Base-by-base conservation (phyloP, 2,797 vertebrate species). In the Sebastes cheni region DNA sequence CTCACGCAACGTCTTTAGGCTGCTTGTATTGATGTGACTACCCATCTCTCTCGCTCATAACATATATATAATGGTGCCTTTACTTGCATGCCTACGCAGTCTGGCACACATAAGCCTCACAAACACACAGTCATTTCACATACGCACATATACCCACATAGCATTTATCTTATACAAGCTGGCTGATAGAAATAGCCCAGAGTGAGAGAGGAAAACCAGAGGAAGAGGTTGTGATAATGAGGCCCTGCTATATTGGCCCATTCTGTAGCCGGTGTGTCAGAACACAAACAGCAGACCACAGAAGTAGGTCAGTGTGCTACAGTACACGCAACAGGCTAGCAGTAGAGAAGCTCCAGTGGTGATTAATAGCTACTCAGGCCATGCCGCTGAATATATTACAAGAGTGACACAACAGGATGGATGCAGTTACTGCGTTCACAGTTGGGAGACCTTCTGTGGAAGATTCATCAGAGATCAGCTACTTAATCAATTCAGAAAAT, bases 251-350 rank as follows among this genome's bases (percentile, higher is more conserved):
- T 61, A 61, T 67, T 2, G 7, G 10, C 8, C 69, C 55, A 36
- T 39, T 74, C 67, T 76, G 54, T 32, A 69, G 70, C 30, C 27
- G 60, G 50, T 77, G 60, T 59, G 69, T 85, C 68, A 69, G 69
- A 25, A 76, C 71, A 67, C 56, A 71, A 83, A 73, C 80, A 71
- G 75, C 52, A 58, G 13, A 69, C n/a, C 66, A 56, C 54, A 72
- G 7, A 94, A 90, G 86, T 93, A 89, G 94, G 92, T 94, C 88
- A 93, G 88, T 91, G 90, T 83, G 89, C 71, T 88, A 85, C 79
- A 68, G 67, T 27, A 46, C 75, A 83, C 69, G 76, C 81, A 89
- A 82, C 81, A 88, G 83, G 78, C 52, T 22, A 34, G 62, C 62
- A 69, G 65, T 3, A 58, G 25, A 81, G 67, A 72, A 61, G 72